Conservation (phyloP, 2,797 vertebrate species). For the Molossus alvarezi region DNA sequence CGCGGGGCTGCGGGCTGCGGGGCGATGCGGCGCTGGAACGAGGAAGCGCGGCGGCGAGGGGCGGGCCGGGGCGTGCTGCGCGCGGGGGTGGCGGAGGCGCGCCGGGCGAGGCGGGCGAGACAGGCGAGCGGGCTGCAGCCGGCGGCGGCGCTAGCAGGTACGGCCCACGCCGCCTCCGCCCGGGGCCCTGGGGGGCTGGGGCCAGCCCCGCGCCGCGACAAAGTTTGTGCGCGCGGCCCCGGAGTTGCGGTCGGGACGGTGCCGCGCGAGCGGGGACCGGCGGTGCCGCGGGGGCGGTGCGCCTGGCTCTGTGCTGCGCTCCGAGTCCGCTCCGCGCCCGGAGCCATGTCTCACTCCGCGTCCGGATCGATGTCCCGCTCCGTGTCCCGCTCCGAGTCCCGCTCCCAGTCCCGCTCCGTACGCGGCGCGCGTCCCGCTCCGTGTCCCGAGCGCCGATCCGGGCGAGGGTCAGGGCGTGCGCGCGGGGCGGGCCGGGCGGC, state of each 20-base stretch:
- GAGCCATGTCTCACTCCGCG: neutral
- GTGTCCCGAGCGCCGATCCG: neutral
- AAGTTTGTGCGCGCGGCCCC: slow-evolving; percentile 69
- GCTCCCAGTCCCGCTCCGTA: neutral
- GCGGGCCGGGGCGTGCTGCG: slow-evolving; percentile 92
- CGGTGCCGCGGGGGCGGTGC: neutral
- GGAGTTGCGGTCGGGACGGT: slow-evolving; percentile 34
- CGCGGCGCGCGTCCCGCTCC: neutral
- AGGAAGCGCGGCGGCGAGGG: slow-evolving; percentile 96
- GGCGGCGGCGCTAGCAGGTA: slow-evolving; percentile 72
- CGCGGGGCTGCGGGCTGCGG: neutral
- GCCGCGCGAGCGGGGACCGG: neutral
- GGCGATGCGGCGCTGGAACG: slow-evolving; percentile 96
- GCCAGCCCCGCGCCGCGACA: neutral
- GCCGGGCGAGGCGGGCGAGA: slow-evolving; percentile 58
- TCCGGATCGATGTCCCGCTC: neutral
- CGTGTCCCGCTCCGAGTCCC: neutral
- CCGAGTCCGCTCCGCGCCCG: neutral
- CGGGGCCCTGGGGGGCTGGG: neutral
- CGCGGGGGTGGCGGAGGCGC: slow-evolving; percentile 76
- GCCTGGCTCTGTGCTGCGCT: neutral
- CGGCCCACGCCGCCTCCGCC: slow-evolving; percentile 57
- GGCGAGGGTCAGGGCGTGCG: neutral
- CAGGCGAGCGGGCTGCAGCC: slow-evolving; percentile 64
- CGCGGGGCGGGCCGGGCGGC: neutral